Percentiles rank a stretch among this genome's conserved stretches.
These are phyloP conservation scores for Lutjanus erythropterus DNA, from an alignment of 2,113 vertebrate genomes.

Conservation along the genomic window DNA sequence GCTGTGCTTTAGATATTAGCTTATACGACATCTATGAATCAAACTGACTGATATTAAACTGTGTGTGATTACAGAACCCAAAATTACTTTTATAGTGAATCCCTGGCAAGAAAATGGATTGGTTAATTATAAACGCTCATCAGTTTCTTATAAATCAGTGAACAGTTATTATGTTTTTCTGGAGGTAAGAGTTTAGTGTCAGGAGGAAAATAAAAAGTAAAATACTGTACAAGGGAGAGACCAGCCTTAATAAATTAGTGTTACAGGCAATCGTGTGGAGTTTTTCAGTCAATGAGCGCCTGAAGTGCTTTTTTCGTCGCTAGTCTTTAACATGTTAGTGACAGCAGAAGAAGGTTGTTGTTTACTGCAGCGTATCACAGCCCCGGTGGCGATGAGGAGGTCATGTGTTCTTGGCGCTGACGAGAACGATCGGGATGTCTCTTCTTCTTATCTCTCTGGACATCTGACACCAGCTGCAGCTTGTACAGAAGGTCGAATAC, in stretches of 20 bases:
- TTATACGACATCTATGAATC: not conserved
- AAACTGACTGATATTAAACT: not conserved
- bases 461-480: conserved; percentile 81
- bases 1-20: too few species aligned
- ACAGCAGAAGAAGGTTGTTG: not conserved
- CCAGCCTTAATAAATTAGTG: not conserved
- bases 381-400: not conserved
- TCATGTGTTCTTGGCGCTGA: conserved; percentile 54
- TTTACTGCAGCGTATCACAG: not conserved
- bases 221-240: not conserved
- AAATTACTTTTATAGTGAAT: not conserved
- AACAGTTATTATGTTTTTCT: too few species aligned
- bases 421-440: conserved; percentile 49
- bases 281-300: not conserved
- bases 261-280: not conserved
- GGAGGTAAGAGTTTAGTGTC: not conserved
- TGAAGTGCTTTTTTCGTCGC: not conserved
- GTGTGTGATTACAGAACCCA: not conserved
- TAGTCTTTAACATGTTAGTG: not conserved
- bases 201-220: not conserved
- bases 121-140: not conserved
- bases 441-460: conserved; percentile 72
- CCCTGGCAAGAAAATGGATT: not conserved
- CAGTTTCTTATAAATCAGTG: too few species aligned
- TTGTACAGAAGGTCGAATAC: conserved; percentile 11